phyloP scores from a whole-genome alignment of 2,888 invertebrate species.

The Achlya flavicornis region DNA sequence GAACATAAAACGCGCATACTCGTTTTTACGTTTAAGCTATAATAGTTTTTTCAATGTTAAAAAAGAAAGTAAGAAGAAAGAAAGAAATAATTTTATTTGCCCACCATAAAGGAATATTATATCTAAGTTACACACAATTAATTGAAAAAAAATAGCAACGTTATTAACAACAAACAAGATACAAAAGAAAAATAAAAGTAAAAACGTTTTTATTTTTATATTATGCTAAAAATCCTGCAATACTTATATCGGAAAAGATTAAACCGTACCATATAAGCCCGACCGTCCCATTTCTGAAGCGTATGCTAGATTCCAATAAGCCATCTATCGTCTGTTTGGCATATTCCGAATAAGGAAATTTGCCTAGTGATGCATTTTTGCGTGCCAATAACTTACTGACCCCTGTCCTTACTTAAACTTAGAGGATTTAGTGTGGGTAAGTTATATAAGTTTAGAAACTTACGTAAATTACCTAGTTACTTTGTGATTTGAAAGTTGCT shows the following conservation, averaged over 20 bases:
- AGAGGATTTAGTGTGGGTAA: conserved; percentile 6
- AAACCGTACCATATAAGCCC: background rate
- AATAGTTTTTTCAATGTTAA: too few species aligned
- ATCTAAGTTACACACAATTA: too few species aligned
- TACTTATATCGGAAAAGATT: background rate
- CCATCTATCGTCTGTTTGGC: conserved; percentile 14
- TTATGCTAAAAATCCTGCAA: too few species aligned
- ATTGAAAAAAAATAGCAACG: too few species aligned
- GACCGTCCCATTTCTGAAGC: background rate
- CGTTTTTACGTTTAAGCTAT: too few species aligned
- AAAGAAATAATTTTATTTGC: too few species aligned
- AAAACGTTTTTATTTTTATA: too few species aligned
- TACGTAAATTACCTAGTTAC: background rate
- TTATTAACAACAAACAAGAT: too few species aligned
- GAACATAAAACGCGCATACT: too few species aligned
- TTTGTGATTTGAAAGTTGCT: background rate
- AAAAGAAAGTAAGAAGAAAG: too few species aligned
- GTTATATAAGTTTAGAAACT: background rate
- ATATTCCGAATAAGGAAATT: conserved; percentile 16
- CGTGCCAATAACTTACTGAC: conserved; percentile 17
- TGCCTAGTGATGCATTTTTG: conserved; percentile 15
- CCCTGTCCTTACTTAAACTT: conserved; percentile 6
- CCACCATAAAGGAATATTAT: too few species aligned
- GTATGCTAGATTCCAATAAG: conserved; percentile 13
- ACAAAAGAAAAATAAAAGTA: too few species aligned